Evolutionary conservation across 2,888 invertebrate species (phyloP).

Genomic region (Nephrotoma flavescens): DNA sequence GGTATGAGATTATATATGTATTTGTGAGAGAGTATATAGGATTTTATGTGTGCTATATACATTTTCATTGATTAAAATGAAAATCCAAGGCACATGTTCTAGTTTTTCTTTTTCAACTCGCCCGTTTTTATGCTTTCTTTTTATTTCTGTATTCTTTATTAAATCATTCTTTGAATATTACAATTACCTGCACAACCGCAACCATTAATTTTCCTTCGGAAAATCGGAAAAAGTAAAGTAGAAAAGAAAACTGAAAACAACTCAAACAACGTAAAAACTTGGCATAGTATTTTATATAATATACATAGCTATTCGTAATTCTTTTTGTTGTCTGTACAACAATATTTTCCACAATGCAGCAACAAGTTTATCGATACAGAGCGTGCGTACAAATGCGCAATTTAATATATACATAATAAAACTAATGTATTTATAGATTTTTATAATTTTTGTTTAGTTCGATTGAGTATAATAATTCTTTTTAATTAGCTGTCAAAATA

Average conservation of each 20-base stretch:
- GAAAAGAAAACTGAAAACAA: not conserved
- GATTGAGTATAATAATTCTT: not conserved
- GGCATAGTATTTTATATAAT: not conserved
- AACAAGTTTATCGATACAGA: not conserved
- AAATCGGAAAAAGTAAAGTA: not conserved
- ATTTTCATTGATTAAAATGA: not conserved
- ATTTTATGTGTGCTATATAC: not conserved
- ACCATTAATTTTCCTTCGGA: not conserved
- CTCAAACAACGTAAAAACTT: not conserved
- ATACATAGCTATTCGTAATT: not conserved
- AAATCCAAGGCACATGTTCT: slow-evolving; percentile 2
- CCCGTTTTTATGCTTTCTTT: not conserved
- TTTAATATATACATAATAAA: not conserved
- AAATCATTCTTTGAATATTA: not conserved
- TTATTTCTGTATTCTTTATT: not conserved
- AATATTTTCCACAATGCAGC: not conserved
- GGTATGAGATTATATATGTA: not conserved
- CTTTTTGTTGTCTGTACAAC: not conserved
- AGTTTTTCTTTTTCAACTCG: not conserved
- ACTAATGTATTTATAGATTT: not conserved
- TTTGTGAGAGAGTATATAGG: not conserved
- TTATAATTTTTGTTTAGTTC: not conserved
- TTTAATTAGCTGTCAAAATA: not conserved
- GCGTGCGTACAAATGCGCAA: slow-evolving; percentile 1
- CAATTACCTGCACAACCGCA: slow-evolving; percentile 2